These are phyloP conservation scores for Lagria hirta DNA, from an alignment of 2,888 invertebrate genomes.

Conservation along the genomic window DNA sequence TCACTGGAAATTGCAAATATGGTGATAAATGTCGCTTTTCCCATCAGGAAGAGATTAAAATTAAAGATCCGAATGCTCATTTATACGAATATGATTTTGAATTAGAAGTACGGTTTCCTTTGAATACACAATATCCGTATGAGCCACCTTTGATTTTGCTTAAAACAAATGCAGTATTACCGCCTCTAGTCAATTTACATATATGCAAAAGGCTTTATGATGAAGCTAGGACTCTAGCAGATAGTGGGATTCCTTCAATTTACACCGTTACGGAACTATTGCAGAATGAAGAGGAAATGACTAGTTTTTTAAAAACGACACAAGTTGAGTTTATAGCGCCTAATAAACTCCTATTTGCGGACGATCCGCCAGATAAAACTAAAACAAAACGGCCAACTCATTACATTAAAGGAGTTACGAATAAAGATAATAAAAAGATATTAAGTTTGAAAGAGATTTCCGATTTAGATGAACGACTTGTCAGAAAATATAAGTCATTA, in stretches of 20 bases:
- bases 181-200: conserved; percentile 65
- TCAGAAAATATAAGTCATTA: conserved; percentile 64
- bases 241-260: conserved; percentile 70
- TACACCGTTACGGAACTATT: conserved; percentile 72
- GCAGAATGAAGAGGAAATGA: conserved; percentile 68
- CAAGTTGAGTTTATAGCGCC: conserved; percentile 65
- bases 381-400: conserved; percentile 58
- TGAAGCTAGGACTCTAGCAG: conserved; percentile 67
- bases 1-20: conserved; percentile 66
- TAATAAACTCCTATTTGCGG: conserved; percentile 53
- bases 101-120: conserved; percentile 75
- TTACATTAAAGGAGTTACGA: conserved; percentile 64
- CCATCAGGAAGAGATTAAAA: conserved; percentile 60
- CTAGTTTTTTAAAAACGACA: conserved; percentile 60
- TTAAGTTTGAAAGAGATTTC: conserved; percentile 59
- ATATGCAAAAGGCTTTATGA: conserved; percentile 66
- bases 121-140: conserved; percentile 70
- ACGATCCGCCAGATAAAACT: conserved; percentile 15
- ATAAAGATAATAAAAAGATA: conserved; percentile 57
- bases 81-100: conserved; percentile 59
- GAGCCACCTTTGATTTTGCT: conserved; percentile 73
- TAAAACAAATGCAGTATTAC: conserved; percentile 65
- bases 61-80: conserved; percentile 46
- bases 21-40: conserved; percentile 74
- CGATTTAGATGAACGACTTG: conserved; percentile 65